Base-by-base conservation (phyloP, 2,797 vertebrate genomes). In the Sarcophilus harrisii region DNA sequence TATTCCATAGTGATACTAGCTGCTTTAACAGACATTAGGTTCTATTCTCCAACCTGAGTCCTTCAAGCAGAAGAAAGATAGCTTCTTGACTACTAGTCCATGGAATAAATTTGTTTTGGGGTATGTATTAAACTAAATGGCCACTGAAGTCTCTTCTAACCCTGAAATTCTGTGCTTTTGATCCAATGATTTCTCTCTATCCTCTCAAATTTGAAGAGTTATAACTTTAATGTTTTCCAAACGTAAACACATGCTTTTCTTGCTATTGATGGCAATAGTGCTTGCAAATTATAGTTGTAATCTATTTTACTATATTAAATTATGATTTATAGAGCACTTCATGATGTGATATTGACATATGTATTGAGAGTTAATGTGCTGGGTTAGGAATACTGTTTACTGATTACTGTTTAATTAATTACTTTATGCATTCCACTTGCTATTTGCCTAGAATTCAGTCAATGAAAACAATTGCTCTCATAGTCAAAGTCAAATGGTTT, bases 371-470 rank as follows among this genome's bases (percentile, higher is more conserved):
- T 90, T 96, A 95, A 95, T 96, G 6, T 93, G 24, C 58, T 95
- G 93, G 38, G 38, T 97, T 93, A 96, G n/a, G 45, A 96, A 93
- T 45, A 90, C 90, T 57, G 54, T 95, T 95, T 90, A 93, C n/a
- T 93, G 91, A 95, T 95, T 97, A 60, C 91, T 87, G 49, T 95
- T 97, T 96, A 97, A 97, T 96, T 96, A 93, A 96, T 95, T 96
- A 66, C 95, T 58, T 89, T 95, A 55, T 73, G 30, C 29, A 91
- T 95, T 97, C 49, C 96, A 91, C 66, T 94, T 97, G 24, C 93
- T 73, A 95, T 66, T 62, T 94, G 95, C 32, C 0, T 1, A 90
- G 11, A 13, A 59, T 92, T 66, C 32, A 95, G n/a, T 94, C 90
- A 93, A 0, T 94, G 59, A 97, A 10, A 93, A 94, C 62, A 95